Percentiles rank a stretch among this genome's conserved stretches.
These are phyloP conservation scores for Vanessa cardui DNA, from an alignment of 2,888 invertebrate species.

Conservation along the genomic window DNA sequence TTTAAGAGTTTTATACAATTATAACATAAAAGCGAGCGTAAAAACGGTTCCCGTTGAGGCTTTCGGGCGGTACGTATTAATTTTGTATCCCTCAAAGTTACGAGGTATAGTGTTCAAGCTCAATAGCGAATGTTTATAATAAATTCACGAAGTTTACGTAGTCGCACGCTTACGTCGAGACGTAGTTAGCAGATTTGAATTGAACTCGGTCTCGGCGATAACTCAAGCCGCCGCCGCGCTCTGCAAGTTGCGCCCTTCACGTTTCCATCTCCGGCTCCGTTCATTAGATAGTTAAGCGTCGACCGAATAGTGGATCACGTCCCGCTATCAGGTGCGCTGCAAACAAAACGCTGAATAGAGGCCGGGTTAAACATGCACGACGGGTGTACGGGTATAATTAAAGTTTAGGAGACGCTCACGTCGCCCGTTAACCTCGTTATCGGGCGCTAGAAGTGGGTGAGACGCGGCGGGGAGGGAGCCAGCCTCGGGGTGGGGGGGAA, in stretches of 20 bases:
- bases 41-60: constrained; percentile 15
- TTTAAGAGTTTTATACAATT: not conserved
- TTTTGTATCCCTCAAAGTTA: constrained; percentile 39
- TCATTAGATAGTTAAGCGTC: constrained; percentile 68
- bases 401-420: constrained; percentile 83
- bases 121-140: constrained; percentile 49
- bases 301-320: constrained; percentile 67
- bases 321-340: constrained; percentile 75
- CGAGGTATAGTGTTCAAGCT: constrained; percentile 41
- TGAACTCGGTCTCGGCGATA: constrained; percentile 45
- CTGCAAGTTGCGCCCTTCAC: constrained; percentile 49
- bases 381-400: constrained; percentile 82
- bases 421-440: constrained; percentile 84
- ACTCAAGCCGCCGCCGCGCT: constrained; percentile 46
- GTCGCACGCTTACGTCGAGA: constrained; percentile 54
- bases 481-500: constrained; percentile 67
- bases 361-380: constrained; percentile 81
- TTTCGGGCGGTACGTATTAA: constrained; percentile 15
- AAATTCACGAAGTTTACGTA: constrained; percentile 48
- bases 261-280: constrained; percentile 63
- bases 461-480: constrained; percentile 76
- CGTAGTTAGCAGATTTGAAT: constrained; percentile 63
- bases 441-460: constrained; percentile 83
- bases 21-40: constrained; percentile 3
- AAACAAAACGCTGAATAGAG: constrained; percentile 79